Conservation (phyloP, 2,113 vertebrate species). For the Helogale parvula region DNA sequence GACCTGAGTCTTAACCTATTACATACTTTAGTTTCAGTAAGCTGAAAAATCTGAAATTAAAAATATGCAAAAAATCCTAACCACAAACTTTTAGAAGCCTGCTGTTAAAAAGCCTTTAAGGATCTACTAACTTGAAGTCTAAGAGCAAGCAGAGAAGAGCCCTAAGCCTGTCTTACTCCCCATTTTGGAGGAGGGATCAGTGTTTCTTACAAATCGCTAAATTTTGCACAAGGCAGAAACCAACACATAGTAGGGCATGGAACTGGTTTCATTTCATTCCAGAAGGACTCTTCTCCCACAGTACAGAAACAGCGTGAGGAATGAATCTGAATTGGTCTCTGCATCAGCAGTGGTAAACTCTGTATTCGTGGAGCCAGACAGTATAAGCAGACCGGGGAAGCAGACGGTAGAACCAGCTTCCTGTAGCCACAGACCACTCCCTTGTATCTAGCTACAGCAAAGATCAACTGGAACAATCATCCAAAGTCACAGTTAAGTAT, state of each 20-base stretch:
- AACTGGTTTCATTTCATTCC: neutral
- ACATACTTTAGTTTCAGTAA: no score
- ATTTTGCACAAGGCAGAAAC: conserved; percentile 6
- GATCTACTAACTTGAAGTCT: neutral
- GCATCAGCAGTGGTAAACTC: conserved; percentile 72
- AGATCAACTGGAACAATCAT: neutral
- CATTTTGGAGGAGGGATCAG: neutral
- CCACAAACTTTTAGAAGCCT: conserved; percentile 28
- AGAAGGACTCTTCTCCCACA: neutral
- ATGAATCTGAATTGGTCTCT: conserved; percentile 48
- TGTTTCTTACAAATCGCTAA: neutral
- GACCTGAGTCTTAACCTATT: no score
- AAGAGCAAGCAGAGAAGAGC: neutral
- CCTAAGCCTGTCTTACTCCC: conserved; percentile 25
- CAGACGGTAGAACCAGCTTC: conserved; percentile 48
- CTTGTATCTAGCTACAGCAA: neutral
- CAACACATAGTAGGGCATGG: neutral
- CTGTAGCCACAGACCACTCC: conserved; percentile 47
- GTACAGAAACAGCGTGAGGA: conserved; percentile 43
- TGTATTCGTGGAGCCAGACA: neutral
- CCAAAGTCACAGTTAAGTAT: conserved; percentile 10
- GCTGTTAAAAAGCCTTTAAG: neutral
- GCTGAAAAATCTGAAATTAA: conserved; percentile 41
- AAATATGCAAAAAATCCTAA: conserved; percentile 2
- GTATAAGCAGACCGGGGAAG: conserved; percentile 49